Evolutionary conservation across 2,797 vertebrate genomes (phyloP), one percentile per base, ranked within the genome.

Genomic region (Mus spretus): DNA sequence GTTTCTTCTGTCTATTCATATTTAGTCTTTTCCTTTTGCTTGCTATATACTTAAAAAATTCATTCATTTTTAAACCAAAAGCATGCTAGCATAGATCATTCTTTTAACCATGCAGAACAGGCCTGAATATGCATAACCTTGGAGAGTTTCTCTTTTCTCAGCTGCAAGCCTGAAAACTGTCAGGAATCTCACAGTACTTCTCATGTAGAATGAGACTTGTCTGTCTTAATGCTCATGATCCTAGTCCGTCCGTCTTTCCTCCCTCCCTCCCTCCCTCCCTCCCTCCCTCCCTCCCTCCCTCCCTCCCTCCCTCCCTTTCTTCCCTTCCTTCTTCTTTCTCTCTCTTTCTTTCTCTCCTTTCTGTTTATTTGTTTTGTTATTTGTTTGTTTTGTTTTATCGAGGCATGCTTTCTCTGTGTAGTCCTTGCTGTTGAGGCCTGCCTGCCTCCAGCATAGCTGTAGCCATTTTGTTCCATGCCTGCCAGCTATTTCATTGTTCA

Each of bases 251-350:
- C 20, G 20, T 59, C 19, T 19, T 59, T 22, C 4, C 57, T 59
- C 20, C 19, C 57, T 59, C 22, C 19, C 6, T 57, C 3, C 57
- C 20, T 59, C 1, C 19, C 20, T 59, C 2, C 20, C 7, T 61
- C 7, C 20, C 4, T 19, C 17, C 17, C 17, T 19, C 17, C 19
- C 6, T 22, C 20, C 6, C 20, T 22, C 6, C 22, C 8, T 24
- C 0, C 22, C 17, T 24, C 2, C 6, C 15, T 59, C 4, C 72
- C 2, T 19, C 11, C n/a, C 37, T 6, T 22, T 70, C 1, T 15
- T 37, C 34, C 34, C 15, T 7, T 24, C 34, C 6, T 55, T 15
- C 55, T 57, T 55, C 55, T 3, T 20, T 20, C 4, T 8, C 20
- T 20, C 2, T 20, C 6, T 8, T 22, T 20, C 57, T 8, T 19